These are phyloP conservation scores for Cephus sareptanus DNA, from an alignment of 2,888 invertebrate genomes.

Conservation along the genomic window DNA sequence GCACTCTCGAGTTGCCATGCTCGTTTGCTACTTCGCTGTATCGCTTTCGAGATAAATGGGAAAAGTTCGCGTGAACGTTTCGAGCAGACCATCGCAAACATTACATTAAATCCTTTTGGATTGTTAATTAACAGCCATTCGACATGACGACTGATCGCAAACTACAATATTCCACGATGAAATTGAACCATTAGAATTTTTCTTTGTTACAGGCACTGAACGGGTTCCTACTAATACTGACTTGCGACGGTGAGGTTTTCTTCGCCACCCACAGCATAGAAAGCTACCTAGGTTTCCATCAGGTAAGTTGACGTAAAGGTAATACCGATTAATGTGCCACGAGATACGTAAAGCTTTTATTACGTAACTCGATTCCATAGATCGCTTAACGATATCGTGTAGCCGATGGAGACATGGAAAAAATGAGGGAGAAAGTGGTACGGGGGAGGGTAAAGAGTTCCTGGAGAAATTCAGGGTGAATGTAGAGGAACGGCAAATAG, in stretches of 20 bases:
- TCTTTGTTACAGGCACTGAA: conserved; percentile 87
- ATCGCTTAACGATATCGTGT: background rate
- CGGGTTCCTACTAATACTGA: conserved; percentile 98
- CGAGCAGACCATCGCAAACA: conserved; percentile 8
- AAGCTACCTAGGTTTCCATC: conserved; percentile 99
- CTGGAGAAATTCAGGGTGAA: background rate
- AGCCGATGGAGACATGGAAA: background rate
- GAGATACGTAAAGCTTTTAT: background rate
- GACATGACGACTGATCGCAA: background rate
- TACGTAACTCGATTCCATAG: background rate
- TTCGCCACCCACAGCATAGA: conserved; percentile 99
- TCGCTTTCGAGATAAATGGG: conserved; percentile 49
- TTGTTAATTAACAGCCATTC: background rate
- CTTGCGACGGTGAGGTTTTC: conserved; percentile 99
- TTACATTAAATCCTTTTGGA: background rate
- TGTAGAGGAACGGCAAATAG: background rate
- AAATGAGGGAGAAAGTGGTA: background rate
- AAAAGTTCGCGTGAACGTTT: conserved; percentile 49
- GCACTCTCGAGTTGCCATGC: conserved; percentile 35
- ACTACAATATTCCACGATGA: background rate
- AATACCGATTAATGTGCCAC: background rate
- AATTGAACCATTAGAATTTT: background rate
- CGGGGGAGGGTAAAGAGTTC: background rate
- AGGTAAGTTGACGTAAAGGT: conserved; percentile 74
- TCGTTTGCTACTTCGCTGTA: conserved; percentile 40